Evolutionary conservation across 2,888 invertebrate genomes (phyloP), one percentile per base, ranked within the genome.

Genomic region (Coelopa pilipes): DNA sequence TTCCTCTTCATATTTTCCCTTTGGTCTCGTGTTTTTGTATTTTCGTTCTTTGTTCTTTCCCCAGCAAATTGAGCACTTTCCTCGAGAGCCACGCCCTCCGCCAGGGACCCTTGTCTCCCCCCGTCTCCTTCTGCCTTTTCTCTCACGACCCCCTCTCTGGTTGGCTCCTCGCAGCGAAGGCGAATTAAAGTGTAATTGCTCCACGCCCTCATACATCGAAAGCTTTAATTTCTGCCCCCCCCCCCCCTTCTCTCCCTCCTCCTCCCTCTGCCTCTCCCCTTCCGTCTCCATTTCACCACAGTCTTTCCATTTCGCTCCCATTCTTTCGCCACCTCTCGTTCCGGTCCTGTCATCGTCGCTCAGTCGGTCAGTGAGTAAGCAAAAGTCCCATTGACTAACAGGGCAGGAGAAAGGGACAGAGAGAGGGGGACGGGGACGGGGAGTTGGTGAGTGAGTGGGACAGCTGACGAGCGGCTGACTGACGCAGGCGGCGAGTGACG

Each of bases 171-270:
- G 4, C 5, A 62, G 15, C 21, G 7, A 4, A 4, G 34, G 34
- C 34, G n/a, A 45, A 62, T 62, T 45, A 13, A 62, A 62, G n/a
- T 62, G 21, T 62, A 62, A 62, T 62, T 62, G 62, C 34, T 62
- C 34, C 34, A 7, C 7, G 34, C 7, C 24, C 62, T 62, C 4
- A 3, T 53, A 11, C 53, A 53, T 34, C 34, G 34, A 34, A 34
- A 34, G n/a, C n/a, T 53, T 53, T 53, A 53, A 15, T n/a, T 53
- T 53, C n/a, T 53, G 3, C 5, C 53, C n/a, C 10, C 53, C 2
- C 10, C 5, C 53, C 4, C 53, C n/a, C 13, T 13, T 53, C n/a
- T 53, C n/a, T 2, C n/a, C 10, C 10, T 53, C n/a, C 53, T 53
- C 4, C 53, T 53, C 13, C n/a, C 19, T 10, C 53, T 53, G 4